A percentile compares a stretch with the other conserved stretches of the same genome.
Conservation (phyloP, 2,113 vertebrate species). For the Recurvirostra avosetta region DNA sequence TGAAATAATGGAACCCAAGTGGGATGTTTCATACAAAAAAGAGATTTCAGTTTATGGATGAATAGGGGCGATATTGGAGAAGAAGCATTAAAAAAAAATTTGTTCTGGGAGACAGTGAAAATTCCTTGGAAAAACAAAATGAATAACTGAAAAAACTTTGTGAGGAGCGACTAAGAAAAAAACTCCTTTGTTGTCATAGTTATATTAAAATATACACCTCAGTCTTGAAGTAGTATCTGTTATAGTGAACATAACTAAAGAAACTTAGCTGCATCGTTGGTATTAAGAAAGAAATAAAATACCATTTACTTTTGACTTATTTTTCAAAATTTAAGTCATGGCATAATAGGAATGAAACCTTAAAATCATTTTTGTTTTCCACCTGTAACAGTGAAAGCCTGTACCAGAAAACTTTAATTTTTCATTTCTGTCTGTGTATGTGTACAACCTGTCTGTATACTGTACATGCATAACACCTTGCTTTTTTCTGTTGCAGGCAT, state of each 20-base stretch:
- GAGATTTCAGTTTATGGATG: neutral
- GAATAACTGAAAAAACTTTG: neutral
- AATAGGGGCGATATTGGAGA: neutral
- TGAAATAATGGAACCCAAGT: neutral
- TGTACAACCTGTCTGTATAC: neutral
- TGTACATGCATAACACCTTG: neutral
- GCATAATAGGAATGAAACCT: neutral
- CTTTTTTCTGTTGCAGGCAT: slow-evolving; percentile 74
- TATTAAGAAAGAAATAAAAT: neutral
- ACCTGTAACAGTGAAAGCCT: neutral
- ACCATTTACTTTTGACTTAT: neutral
- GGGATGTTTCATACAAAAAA: neutral
- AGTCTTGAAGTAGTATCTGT: neutral
- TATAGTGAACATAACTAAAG: neutral
- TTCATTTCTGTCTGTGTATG: neutral
- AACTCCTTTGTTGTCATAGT: neutral
- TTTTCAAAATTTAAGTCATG: neutral
- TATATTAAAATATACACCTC: neutral
- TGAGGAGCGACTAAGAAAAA: neutral
- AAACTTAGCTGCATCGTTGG: neutral
- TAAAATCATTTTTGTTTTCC: neutral
- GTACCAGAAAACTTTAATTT: neutral
- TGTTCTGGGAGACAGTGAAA: neutral
- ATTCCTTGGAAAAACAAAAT: neutral
- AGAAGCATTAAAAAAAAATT: neutral